A percentile compares a stretch with the other conserved stretches of the same genome.
Evolutionary conservation across 2,888 invertebrate species (phyloP).

Genomic region (Nymphalis c-album): DNA sequence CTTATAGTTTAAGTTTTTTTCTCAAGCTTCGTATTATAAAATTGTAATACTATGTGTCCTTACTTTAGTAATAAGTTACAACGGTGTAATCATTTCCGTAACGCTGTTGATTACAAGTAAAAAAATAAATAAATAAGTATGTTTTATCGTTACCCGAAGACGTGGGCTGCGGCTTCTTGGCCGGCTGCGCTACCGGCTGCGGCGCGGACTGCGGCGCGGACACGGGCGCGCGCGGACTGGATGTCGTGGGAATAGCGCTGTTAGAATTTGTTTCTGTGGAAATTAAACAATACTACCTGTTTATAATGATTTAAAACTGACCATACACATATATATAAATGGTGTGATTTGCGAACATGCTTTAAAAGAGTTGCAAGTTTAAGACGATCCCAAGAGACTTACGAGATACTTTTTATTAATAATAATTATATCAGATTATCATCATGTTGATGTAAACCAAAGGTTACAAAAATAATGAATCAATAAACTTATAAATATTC

Average conservation of each 20-base stretch:
- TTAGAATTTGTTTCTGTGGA: slow-evolving; percentile 40
- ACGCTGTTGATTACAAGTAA: too few species aligned
- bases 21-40: too few species aligned
- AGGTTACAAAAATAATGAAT: too few species aligned
- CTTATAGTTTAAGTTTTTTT: too few species aligned
- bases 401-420: too few species aligned
- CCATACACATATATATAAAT: neutral
- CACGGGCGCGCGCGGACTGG: slow-evolving; percentile 35
- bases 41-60: too few species aligned
- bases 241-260: slow-evolving; percentile 40
- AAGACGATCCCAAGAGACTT: neutral
- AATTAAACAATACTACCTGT: neutral
- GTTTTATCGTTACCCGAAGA: slow-evolving; percentile 63
- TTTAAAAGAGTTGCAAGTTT: neutral
- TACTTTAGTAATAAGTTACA: too few species aligned
- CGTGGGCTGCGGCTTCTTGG: slow-evolving; percentile 58
- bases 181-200: slow-evolving; percentile 39
- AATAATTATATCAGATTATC: too few species aligned
- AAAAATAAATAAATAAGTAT: too few species aligned
- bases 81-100: too few species aligned
- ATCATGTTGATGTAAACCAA: too few species aligned
- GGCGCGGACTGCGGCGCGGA: slow-evolving; percentile 37
- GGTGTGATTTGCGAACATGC: neutral
- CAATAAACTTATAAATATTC: too few species aligned
- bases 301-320: neutral